A percentile compares a stretch with the other conserved stretches of the same genome.
Conservation (phyloP, 2,113 vertebrate genomes). For the Anas platyrhynchos region DNA sequence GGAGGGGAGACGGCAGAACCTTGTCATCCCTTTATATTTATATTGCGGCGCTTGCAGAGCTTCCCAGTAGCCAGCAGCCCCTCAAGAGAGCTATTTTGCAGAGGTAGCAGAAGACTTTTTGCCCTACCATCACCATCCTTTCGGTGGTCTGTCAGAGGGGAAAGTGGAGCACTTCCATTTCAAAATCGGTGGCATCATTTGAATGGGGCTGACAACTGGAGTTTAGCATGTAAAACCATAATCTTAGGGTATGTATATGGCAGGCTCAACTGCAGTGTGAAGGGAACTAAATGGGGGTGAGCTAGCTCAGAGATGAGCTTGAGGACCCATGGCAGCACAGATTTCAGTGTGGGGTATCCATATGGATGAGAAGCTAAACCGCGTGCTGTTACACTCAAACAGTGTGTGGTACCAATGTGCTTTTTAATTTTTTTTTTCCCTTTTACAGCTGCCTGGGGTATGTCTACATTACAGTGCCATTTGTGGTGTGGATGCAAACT, state of each 20-base stretch:
- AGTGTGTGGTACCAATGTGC: not conserved
- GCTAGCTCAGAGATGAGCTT: not conserved
- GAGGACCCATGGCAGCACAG: not conserved
- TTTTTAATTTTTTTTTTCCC: not conserved
- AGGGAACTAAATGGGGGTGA: not conserved
- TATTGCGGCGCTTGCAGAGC: not conserved
- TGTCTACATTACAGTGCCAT: conserved; percentile 14
- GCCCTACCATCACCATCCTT: not conserved
- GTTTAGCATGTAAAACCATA: not conserved
- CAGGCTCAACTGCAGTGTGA: not conserved
- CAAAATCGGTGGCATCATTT: not conserved
- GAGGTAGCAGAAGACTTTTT: not conserved
- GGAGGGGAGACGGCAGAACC: conserved; percentile 26
- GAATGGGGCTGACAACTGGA: not conserved
- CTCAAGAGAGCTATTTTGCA: not conserved
- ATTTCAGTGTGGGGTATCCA: conserved; percentile 15
- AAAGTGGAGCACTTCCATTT: not conserved
- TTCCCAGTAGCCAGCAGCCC: not conserved
- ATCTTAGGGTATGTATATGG: not conserved
- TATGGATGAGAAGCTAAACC: conserved; percentile 29
- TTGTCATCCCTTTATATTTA: conserved; percentile 17
- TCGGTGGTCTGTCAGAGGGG: not conserved
- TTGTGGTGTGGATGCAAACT: conserved; percentile 30
- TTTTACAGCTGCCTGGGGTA: not conserved
- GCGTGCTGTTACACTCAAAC: not conserved